Evolutionary conservation across 2,888 invertebrate genomes (phyloP).

Genomic region (Opisthograptis luteolata): DNA sequence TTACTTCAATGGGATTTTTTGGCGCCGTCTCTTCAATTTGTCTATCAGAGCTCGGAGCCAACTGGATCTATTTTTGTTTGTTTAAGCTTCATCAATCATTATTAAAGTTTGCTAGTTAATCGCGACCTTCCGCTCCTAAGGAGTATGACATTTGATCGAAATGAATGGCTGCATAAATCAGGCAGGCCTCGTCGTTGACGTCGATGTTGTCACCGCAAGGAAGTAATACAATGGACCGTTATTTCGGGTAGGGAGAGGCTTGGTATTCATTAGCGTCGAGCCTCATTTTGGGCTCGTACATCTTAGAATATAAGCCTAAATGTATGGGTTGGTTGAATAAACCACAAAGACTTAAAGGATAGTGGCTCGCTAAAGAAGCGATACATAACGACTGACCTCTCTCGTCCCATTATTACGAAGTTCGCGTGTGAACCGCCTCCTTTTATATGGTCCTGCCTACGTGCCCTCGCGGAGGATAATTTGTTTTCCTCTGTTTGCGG

Average conservation of each 20-base stretch:
- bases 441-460: slow-evolving; percentile 47
- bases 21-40: slow-evolving; percentile 7
- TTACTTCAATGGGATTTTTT: slow-evolving; percentile 35
- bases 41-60: not conserved
- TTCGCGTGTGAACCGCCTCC: slow-evolving; percentile 45
- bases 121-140: slow-evolving; percentile 23
- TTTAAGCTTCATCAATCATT: slow-evolving; percentile 12
- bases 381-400: slow-evolving; percentile 53
- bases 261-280: slow-evolving; percentile 16
- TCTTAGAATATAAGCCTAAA: slow-evolving; percentile 10
- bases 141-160: slow-evolving; percentile 34
- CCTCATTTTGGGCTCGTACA: slow-evolving; percentile 5
- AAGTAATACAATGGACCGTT: slow-evolving; percentile 28
- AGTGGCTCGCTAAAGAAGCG: slow-evolving; percentile 36
- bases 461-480: slow-evolving; percentile 33
- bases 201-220: slow-evolving; percentile 42
- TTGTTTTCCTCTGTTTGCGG: slow-evolving; percentile 52
- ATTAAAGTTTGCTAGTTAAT: slow-evolving; percentile 15
- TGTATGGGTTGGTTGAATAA: slow-evolving; percentile 1
- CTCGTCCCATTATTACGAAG: slow-evolving; percentile 51
- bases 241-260: slow-evolving; percentile 19
- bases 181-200: slow-evolving; percentile 24
- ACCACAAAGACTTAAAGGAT: slow-evolving; percentile 20
- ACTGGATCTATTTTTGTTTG: slow-evolving; percentile 11
- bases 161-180: slow-evolving; percentile 34